These are phyloP conservation scores for Beris chalybata DNA, from an alignment of 2,888 invertebrate genomes.

Conservation along the genomic window DNA sequence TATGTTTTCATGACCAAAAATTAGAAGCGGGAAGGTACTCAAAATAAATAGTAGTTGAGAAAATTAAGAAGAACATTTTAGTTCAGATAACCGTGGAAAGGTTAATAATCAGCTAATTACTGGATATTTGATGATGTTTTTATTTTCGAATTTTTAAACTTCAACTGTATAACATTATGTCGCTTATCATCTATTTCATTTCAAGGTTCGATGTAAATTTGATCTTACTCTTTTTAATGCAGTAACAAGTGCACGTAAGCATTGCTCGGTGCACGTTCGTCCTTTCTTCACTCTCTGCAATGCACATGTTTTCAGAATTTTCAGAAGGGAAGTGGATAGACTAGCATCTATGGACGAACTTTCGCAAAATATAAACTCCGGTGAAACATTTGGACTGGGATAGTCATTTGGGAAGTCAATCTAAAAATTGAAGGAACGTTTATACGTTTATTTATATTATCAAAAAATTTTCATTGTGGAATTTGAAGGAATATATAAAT, in stretches of 20 bases:
- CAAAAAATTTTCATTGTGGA: not conserved
- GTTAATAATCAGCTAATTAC: too few relatives aligned
- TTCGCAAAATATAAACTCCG: constrained; percentile 68
- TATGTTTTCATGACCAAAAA: too few relatives aligned
- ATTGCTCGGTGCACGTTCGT: constrained; percentile 84
- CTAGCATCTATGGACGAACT: constrained; percentile 71
- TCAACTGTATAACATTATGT: too few relatives aligned
- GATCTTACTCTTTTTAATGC: constrained; percentile 60
- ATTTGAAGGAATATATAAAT: not conserved
- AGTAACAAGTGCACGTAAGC: constrained; percentile 71
- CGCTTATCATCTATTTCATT: too few relatives aligned
- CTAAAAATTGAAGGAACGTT: constrained; percentile 56
- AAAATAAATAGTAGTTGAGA: too few relatives aligned
- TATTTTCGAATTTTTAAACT: too few relatives aligned
- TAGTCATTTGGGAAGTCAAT: constrained; percentile 74
- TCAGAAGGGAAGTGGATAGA: constrained; percentile 73
- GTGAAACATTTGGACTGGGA: constrained; percentile 68
- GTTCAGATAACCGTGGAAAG: too few relatives aligned
- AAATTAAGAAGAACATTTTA: too few relatives aligned
- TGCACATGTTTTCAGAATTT: constrained; percentile 78
- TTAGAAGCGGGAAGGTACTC: too few relatives aligned
- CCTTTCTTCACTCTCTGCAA: constrained; percentile 82
- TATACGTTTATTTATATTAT: constrained; percentile 8
- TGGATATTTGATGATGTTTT: too few relatives aligned
- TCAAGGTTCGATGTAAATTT: too few relatives aligned